These are phyloP conservation scores for Mechanitis messenoides DNA, from an alignment of 2,888 invertebrate genomes.

Conservation along the genomic window DNA sequence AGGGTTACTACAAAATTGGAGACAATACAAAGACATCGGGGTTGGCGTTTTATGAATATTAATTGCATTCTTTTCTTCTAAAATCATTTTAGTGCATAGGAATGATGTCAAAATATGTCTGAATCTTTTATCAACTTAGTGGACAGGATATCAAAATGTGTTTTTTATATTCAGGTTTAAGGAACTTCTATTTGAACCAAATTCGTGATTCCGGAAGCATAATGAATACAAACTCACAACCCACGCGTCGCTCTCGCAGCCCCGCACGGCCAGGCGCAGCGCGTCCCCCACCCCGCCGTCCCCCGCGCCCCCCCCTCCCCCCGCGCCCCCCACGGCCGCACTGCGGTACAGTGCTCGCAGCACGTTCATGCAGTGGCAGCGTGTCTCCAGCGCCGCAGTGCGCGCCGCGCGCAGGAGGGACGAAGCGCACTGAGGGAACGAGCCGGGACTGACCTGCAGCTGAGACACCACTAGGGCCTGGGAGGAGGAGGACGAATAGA, in stretches of 20 bases:
- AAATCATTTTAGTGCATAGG: too few relatives aligned
- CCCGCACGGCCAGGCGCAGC: slow-evolving; percentile 82
- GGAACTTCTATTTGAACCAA: neutral
- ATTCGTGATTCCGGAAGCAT: too few relatives aligned
- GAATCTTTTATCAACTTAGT: too few relatives aligned
- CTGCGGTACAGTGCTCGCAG: slow-evolving; percentile 87
- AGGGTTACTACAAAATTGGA: slow-evolving; percentile 10
- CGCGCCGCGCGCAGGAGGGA: slow-evolving; percentile 75
- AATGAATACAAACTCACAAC: slow-evolving; percentile 71
- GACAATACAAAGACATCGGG: too few relatives aligned
- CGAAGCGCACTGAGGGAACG: slow-evolving; percentile 77
- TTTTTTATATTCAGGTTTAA: neutral
- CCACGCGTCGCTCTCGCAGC: slow-evolving; percentile 86
- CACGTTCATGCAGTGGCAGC: slow-evolving; percentile 91
- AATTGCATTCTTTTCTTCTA: too few relatives aligned
- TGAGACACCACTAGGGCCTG: slow-evolving; percentile 88
- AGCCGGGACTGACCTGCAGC: slow-evolving; percentile 73
- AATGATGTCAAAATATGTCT: too few relatives aligned
- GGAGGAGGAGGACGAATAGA: too few relatives aligned
- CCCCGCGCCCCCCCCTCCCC: slow-evolving; percentile 75
- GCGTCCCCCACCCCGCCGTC: slow-evolving; percentile 82
- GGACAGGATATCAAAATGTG: too few relatives aligned
- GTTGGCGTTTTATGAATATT: too few relatives aligned
- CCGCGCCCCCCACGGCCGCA: slow-evolving; percentile 81
- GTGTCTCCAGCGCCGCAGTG: slow-evolving; percentile 46